These are phyloP conservation scores for Peucedramus taeniatus DNA, from an alignment of 2,113 vertebrate genomes.

Conservation along the genomic window DNA sequence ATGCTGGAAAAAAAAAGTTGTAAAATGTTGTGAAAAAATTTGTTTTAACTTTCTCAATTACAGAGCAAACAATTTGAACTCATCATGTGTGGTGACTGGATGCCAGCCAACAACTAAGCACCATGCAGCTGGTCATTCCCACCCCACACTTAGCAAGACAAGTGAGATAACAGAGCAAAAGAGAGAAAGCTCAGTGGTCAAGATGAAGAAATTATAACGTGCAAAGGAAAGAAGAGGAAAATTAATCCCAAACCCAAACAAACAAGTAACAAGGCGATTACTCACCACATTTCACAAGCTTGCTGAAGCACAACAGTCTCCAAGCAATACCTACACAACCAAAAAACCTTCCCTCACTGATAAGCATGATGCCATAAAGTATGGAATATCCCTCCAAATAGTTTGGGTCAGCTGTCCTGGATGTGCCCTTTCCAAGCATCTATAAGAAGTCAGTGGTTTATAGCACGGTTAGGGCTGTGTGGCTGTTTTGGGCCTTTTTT, in stretches of 20 bases:
- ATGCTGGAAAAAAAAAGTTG: background rate
- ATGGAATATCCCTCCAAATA: background rate
- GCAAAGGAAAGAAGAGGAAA: background rate
- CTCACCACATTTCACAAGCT: background rate
- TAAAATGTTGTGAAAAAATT: background rate
- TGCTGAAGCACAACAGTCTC: background rate
- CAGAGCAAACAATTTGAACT: background rate
- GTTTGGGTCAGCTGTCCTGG: background rate
- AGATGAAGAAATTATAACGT: background rate
- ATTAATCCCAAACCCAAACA: accelerated
- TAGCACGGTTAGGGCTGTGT: background rate
- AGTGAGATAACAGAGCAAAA: background rate
- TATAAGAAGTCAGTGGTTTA: background rate
- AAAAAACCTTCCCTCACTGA: background rate
- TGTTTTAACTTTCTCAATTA: background rate
- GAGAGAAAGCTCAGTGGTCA: background rate
- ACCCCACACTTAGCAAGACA: background rate
- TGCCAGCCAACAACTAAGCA: background rate
- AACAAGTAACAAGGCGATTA: accelerated
- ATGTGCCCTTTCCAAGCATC: background rate
- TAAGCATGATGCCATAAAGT: background rate
- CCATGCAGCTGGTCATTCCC: accelerated
- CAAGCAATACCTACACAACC: background rate
- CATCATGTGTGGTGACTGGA: background rate
- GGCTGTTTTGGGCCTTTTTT: background rate